Conservation (phyloP, 2,888 invertebrate genomes). For the Bedellia somnulentella region DNA sequence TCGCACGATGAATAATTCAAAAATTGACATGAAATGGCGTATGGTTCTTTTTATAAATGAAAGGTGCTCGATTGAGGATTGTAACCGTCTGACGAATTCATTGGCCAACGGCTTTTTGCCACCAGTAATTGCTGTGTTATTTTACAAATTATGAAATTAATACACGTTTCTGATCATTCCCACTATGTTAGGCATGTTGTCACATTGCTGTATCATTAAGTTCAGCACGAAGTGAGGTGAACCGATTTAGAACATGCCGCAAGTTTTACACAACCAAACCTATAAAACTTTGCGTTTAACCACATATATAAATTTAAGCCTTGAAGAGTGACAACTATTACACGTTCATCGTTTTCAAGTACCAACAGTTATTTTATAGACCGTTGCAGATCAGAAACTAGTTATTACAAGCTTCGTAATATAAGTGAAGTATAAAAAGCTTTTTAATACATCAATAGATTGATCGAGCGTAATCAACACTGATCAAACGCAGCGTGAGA, state of each 20-base stretch:
- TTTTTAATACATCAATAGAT: too few relatives aligned
- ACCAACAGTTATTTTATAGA: too few relatives aligned
- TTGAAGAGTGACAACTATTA: too few relatives aligned
- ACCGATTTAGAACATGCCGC: constrained; percentile 8
- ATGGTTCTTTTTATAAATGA: constrained; percentile 59
- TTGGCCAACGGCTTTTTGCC: constrained; percentile 56
- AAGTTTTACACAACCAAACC: constrained; percentile 19
- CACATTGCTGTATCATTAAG: too few relatives aligned
- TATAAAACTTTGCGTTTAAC: constrained; percentile 34
- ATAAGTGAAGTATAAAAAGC: too few relatives aligned
- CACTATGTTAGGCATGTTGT: constrained; percentile 6
- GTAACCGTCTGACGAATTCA: constrained; percentile 62
- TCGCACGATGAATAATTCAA: constrained; percentile 61
- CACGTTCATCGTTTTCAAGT: too few relatives aligned
- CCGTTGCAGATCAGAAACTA: too few relatives aligned
- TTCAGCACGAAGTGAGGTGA: too few relatives aligned
- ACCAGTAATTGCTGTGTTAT: constrained; percentile 49
- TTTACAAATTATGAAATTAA: constrained; percentile 21
- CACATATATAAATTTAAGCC: constrained; percentile 12
- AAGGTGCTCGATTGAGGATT: constrained; percentile 62
- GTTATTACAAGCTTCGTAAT: too few relatives aligned
- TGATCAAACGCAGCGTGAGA: too few relatives aligned
- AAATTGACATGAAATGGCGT: constrained; percentile 63
- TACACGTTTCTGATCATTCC: constrained; percentile 14
- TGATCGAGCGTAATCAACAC: too few relatives aligned